These are phyloP conservation scores for Atherix ibis DNA, from an alignment of 2,888 invertebrate species.

Conservation along the genomic window DNA sequence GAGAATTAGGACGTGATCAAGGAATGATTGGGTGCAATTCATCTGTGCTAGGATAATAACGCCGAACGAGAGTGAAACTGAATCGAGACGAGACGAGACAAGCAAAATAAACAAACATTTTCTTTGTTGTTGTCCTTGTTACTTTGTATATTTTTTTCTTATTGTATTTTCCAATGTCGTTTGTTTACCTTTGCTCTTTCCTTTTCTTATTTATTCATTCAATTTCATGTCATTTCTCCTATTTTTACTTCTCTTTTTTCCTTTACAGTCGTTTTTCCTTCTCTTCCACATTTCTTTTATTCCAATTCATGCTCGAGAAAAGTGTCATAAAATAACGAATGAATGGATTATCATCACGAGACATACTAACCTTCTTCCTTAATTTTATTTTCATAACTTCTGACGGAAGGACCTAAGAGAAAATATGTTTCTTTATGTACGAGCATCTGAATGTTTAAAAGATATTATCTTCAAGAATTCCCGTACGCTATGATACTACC, in stretches of 20 bases:
- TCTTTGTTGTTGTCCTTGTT: conserved; percentile 1
- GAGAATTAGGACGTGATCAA: too few relatives aligned
- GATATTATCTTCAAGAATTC: too few relatives aligned
- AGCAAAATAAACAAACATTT: conserved; percentile 11
- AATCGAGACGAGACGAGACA: conserved; percentile 7
- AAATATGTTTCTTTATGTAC: too few relatives aligned
- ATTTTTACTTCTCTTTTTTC: conserved; percentile 1
- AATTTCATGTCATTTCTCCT: not conserved
- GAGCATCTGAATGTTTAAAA: too few relatives aligned
- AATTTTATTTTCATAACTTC: conserved; percentile 14
- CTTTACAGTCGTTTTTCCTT: not conserved
- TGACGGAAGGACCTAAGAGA: too few relatives aligned
- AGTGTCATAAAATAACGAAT: conserved; percentile 13
- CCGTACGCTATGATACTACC: too few relatives aligned
- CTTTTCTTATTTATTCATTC: not conserved
- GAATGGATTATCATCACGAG: conserved; percentile 14
- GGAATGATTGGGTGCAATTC: too few relatives aligned
- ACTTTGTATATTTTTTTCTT: too few relatives aligned
- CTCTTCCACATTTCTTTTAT: conserved; percentile 1
- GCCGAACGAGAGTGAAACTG: too few relatives aligned
- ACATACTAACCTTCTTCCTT: conserved; percentile 14
- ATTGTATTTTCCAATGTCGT: not conserved
- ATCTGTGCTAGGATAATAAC: too few relatives aligned
- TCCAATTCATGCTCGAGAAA: too few relatives aligned
- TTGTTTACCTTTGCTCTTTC: conserved; percentile 3